phyloP scores from a whole-genome alignment of 2,113 vertebrate genomes.

The Mesoclemmys tuberculata region DNA sequence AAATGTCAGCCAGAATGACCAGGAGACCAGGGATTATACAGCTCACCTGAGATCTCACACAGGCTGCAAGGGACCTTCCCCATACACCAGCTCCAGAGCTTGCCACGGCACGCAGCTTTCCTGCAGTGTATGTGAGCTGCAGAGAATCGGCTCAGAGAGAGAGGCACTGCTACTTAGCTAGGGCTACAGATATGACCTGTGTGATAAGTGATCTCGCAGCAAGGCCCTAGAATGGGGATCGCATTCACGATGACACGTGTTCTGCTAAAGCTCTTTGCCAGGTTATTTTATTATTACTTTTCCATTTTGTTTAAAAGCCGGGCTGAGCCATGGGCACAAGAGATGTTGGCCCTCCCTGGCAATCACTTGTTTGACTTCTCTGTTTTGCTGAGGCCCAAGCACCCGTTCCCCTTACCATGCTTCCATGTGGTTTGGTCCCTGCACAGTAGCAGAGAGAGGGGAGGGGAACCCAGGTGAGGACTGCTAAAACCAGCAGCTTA shows the following conservation, averaged over 20 bases:
- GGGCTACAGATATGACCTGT: rapidly evolving
- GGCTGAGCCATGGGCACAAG: conserved; percentile 49
- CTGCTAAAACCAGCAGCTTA: background rate
- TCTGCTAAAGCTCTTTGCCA: conserved; percentile 54
- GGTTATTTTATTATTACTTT: background rate
- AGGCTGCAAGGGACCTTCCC: rapidly evolving
- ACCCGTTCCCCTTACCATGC: background rate
- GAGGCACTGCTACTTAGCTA: background rate
- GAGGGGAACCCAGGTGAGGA: background rate
- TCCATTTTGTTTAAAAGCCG: conserved; percentile 58
- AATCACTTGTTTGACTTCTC: conserved; percentile 25
- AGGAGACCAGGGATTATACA: background rate
- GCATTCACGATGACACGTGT: conserved; percentile 19
- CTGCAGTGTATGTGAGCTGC: background rate
- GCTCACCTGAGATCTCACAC: background rate
- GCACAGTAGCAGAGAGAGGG: background rate
- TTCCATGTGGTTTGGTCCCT: background rate
- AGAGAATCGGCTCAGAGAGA: background rate
- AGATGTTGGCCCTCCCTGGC: conserved; percentile 56
- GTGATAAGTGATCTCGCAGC: background rate
- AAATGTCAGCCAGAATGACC: background rate
- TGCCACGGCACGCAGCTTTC: rapidly evolving
- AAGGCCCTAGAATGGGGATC: background rate
- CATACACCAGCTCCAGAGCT: background rate
- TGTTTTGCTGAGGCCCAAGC: conserved; percentile 12